Evolutionary conservation across 2,113 vertebrate species (phyloP).

Genomic region (Crotalus tigris): DNA sequence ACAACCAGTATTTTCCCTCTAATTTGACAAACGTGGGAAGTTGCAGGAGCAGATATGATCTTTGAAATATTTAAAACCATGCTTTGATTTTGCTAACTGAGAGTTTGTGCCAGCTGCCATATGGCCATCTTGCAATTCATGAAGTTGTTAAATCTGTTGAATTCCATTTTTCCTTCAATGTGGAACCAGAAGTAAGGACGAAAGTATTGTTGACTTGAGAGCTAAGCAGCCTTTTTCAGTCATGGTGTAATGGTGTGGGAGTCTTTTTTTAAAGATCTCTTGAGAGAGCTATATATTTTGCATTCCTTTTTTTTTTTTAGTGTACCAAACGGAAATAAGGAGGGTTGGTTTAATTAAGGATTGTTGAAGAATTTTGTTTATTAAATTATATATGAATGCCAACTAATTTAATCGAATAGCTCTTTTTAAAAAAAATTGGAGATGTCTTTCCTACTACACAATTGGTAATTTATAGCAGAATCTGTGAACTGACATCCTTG

Average conservation of each 20-base stretch:
- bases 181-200: conserved; percentile 48
- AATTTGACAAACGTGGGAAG: neutral
- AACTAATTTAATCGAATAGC: neutral
- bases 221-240: conserved; percentile 23
- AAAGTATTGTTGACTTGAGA: conserved; percentile 32
- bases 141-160: conserved; percentile 56
- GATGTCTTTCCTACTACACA: neutral
- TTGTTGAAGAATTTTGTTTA: neutral
- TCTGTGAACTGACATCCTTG: neutral
- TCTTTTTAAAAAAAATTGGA: too few relatives aligned
- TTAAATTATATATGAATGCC: neutral
- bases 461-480: neutral
- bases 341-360: neutral
- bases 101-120: conserved; percentile 72
- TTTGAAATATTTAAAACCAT: neutral
- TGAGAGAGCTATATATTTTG: conserved; percentile 18
- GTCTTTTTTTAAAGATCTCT: conserved; percentile 18
- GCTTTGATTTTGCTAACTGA: neutral
- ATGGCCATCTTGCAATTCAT: conserved; percentile 80
- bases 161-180: conserved; percentile 44
- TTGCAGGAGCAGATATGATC: neutral
- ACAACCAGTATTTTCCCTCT: neutral
- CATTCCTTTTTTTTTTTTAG: rapidly evolving
- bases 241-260: conserved; percentile 2
- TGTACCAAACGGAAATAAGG: conserved; percentile 3